Conservation (phyloP, 2,888 invertebrate genomes). For the Enchytraeus crypticus region DNA sequence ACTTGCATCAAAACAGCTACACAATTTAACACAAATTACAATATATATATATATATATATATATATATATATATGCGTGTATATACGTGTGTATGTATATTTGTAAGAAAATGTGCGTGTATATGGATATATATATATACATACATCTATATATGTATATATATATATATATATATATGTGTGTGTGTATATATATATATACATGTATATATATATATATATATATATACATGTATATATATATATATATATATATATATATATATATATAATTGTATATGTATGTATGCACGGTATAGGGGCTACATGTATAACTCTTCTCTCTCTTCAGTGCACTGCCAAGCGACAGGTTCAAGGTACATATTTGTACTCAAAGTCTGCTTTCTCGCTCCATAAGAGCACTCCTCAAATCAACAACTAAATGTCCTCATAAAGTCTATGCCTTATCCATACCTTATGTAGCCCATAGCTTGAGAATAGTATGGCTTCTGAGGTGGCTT, state of each 20-base stretch:
- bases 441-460: no score
- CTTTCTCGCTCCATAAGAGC: no score
- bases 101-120: background rate
- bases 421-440: no score
- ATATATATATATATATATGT: slow-evolving; percentile 1
- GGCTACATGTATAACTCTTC: no score
- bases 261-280: no score
- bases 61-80: slow-evolving; percentile 3
- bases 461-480: no score
- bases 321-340: no score
- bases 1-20: background rate
- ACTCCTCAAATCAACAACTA: no score
- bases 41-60: background rate
- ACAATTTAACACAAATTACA: background rate
- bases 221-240: background rate
- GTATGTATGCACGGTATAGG: background rate
- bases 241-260: slow-evolving; percentile 2
- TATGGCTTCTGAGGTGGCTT: no score
- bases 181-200: slow-evolving; percentile 1
- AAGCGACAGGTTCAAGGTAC: no score
- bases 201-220: slow-evolving; percentile 2
- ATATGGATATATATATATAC: background rate
- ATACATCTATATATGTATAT: slow-evolving; percentile 2
- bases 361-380: no score
- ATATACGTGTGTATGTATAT: background rate